Conservation (phyloP, 2,797 vertebrate genomes). For the Melanotaenia trifasciata region DNA sequence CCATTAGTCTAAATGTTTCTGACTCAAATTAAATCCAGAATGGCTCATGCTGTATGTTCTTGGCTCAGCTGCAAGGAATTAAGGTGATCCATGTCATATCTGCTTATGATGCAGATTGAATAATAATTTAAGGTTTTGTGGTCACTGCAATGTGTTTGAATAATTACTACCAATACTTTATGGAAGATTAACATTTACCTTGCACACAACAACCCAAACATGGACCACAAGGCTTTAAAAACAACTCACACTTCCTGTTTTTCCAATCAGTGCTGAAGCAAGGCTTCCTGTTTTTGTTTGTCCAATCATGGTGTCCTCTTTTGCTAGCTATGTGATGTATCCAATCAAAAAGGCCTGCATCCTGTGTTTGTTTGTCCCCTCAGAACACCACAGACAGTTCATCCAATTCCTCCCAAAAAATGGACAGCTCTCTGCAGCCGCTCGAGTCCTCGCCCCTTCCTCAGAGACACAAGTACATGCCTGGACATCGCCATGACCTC, state of each 20-base stretch:
- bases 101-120: neutral
- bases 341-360: constrained; percentile 68
- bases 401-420: constrained; percentile 97
- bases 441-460: constrained; percentile 91
- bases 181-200: constrained; percentile 32
- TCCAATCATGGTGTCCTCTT: constrained; percentile 58
- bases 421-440: constrained; percentile 89
- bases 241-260: constrained; percentile 72
- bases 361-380: constrained; percentile 73
- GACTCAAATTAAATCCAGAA: too few species aligned
- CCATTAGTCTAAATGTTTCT: too few species aligned
- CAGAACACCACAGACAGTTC: constrained; percentile 98
- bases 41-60: too few species aligned
- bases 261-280: constrained; percentile 54
- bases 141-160: neutral
- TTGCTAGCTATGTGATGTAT: constrained; percentile 34
- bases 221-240: constrained; percentile 43
- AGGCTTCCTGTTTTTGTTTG: constrained; percentile 81
- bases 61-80: too few species aligned
- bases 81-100: neutral
- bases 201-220: constrained; percentile 27
- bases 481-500: constrained; percentile 89
- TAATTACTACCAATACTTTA: neutral
- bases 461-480: constrained; percentile 88
- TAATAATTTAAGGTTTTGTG: neutral